These are phyloP conservation scores for Chloebia gouldiae DNA, from an alignment of 2,113 vertebrate genomes.

Conservation along the genomic window DNA sequence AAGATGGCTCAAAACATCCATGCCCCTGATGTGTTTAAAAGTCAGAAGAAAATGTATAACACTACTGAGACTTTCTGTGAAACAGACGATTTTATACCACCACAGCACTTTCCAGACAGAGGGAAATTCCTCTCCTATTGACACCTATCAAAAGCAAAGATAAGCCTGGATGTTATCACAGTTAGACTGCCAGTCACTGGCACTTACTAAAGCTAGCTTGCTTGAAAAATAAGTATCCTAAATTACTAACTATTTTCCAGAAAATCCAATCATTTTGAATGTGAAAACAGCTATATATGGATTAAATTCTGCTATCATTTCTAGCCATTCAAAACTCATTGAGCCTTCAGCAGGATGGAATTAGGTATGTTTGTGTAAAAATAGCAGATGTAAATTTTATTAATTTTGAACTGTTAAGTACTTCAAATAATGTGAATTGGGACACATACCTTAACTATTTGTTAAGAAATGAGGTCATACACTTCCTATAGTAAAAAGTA, in stretches of 20 bases:
- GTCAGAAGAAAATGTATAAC: background rate
- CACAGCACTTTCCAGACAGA: background rate
- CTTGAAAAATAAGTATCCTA: background rate
- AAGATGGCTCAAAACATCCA: background rate
- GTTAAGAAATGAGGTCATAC: background rate
- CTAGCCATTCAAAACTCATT: background rate
- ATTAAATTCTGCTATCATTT: background rate
- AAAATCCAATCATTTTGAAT: background rate
- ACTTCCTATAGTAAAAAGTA: background rate
- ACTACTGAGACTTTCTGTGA: background rate
- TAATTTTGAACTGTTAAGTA: background rate
- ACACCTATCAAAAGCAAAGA: background rate
- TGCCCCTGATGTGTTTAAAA: background rate
- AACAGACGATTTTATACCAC: background rate
- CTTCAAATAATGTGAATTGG: background rate
- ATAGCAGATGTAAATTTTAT: background rate
- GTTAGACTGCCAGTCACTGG: background rate
- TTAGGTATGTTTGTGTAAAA: background rate
- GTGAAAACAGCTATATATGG: background rate
- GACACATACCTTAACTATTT: background rate
- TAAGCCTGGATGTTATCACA: background rate
- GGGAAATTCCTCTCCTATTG: background rate
- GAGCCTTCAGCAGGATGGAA: background rate
- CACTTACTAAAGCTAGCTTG: background rate
- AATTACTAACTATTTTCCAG: background rate